phyloP scores from a whole-genome alignment of 1,140 invertebrate species.

The Drosophila truncata region DNA sequence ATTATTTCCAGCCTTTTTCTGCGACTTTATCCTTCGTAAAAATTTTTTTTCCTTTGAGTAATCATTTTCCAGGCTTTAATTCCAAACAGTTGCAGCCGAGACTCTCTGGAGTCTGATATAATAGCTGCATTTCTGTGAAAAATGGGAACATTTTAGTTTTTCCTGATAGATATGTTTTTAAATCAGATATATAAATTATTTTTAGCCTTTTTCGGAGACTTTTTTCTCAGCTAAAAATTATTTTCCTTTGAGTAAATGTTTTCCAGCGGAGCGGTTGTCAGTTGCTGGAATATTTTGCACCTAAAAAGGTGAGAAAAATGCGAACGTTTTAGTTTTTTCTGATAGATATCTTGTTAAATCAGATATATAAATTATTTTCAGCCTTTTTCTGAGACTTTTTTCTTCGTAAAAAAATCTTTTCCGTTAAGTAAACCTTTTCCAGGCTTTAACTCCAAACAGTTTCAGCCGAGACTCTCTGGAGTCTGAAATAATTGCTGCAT shows the following conservation, averaged over 20 bases:
- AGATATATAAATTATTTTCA: background rate
- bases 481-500: conserved; percentile 51
- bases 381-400: background rate
- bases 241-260: conserved; percentile 8
- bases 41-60: background rate
- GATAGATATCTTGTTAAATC: too few relatives aligned
- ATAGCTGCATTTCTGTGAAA: conserved; percentile 66
- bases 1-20: background rate
- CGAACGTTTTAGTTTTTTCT: too few relatives aligned
- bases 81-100: background rate
- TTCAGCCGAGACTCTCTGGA: background rate
- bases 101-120: conserved; percentile 16
- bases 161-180: too few relatives aligned
- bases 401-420: background rate
- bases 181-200: too few relatives aligned
- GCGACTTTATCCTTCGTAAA: too few relatives aligned
- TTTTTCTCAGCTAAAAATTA: too few relatives aligned
- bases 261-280: conserved; percentile 35
- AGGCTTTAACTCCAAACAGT: conserved; percentile 21
- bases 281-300: conserved; percentile 39
- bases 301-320: conserved; percentile 27
- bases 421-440: conserved; percentile 9
- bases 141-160: too few relatives aligned
- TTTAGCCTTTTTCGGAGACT: too few relatives aligned
- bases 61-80: conserved; percentile 28